Evolutionary conservation across 2,797 vertebrate genomes (phyloP), one percentile per base, ranked within the genome.

Genomic region (Pangasius mekongensis): DNA sequence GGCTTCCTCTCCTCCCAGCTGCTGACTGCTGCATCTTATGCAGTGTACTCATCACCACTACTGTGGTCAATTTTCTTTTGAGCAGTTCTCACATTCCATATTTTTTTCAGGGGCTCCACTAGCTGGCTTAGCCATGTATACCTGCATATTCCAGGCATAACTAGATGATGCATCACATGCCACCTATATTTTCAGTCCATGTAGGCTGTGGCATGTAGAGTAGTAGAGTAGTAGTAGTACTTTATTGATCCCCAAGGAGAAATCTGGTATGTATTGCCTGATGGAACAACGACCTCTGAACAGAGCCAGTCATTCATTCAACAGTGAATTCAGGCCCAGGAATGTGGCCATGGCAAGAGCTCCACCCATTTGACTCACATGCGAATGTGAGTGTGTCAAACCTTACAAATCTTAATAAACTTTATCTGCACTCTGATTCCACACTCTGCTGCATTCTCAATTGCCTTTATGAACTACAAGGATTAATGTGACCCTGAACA

Each of bases 111-210:
- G 27, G 1, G 14, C n/a, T 49, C 18, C 71, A 9, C 30, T 5
- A 24, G 22, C 10, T 20, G 36, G 10, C 5, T 74, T 43, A 3
- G 22, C 24, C 6, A 3, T 30, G 69, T 62, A 76, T 9, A 76
- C 39, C 52, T 76, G 84, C 54, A 60, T 47, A 49, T 86, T 86
- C n/a, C 39, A 64, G 27, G 74, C 43, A 77, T 77, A 77, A 27
- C 54, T 86, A 16, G 24, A 60, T 11, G 14, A 47, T 11, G 24
- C 27, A 49, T 77, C 43, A 64, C 58, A 86, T 62, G 27, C 85
- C n/a, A 39, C 27, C 27, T 18, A 62, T 9, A 77, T 77, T 49
- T 76, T 77, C 7, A 64, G 54, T 1, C 10, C 9, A 16, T 5
- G 39, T 39, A 39, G 39, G 39, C 39, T 39, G 39, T 39, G 4